Percentiles rank a stretch among this genome's conserved stretches.
Conservation (phyloP, 1,140 invertebrate species). For the Cepaea nemoralis region DNA sequence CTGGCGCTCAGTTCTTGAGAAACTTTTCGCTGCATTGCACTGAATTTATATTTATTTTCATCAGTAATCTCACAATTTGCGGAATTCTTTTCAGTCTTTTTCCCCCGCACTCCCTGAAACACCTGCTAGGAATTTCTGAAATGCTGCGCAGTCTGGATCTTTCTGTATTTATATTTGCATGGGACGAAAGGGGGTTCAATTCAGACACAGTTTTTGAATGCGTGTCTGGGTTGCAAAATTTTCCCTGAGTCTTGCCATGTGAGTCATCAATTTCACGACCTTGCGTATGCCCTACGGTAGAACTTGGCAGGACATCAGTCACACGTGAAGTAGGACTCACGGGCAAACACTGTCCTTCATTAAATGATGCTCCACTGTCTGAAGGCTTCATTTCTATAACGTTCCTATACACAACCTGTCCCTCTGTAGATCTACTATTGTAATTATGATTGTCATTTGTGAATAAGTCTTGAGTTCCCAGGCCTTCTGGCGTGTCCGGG, state of each 20-base stretch:
- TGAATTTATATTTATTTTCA: background rate
- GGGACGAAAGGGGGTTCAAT: no score
- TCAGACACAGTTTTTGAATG: background rate
- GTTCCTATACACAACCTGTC: background rate
- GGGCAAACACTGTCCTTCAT: background rate
- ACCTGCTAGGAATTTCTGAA: no score
- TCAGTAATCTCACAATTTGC: background rate
- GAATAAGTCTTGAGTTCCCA: slow-evolving; percentile 28
- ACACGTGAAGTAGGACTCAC: background rate
- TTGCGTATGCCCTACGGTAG: background rate
- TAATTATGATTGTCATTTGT: background rate
- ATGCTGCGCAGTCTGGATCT: no score
- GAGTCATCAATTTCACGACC: background rate
- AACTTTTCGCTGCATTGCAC: background rate
- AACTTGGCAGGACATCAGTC: background rate
- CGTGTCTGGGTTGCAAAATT: background rate
- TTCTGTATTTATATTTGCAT: no score
- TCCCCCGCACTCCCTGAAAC: no score
- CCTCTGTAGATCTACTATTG: background rate
- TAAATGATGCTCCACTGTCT: background rate
- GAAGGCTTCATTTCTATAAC: background rate
- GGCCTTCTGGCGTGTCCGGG: background rate
- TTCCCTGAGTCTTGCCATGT: background rate
- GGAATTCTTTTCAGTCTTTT: no score
- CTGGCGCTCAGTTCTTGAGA: background rate